These are phyloP conservation scores for Yponomeuta evonymella DNA, from an alignment of 2,888 invertebrate species.

Conservation along the genomic window DNA sequence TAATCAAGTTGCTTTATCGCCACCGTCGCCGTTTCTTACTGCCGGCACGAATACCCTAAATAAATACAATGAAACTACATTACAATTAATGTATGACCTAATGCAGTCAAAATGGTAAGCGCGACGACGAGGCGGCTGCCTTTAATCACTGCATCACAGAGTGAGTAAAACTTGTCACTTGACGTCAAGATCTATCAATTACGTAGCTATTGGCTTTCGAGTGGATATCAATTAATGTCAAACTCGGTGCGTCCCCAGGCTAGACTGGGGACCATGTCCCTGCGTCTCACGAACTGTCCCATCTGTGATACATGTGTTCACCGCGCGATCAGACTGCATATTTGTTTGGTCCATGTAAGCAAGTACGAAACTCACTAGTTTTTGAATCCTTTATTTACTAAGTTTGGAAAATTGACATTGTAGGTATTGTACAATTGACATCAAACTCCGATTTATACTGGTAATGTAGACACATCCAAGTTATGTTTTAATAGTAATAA, in stretches of 20 bases:
- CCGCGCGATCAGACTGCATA: not conserved
- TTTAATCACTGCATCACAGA: not conserved
- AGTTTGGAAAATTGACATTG: not conserved
- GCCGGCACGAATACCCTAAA: conserved; percentile 9
- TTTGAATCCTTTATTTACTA: not conserved
- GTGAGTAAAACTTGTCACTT: not conserved
- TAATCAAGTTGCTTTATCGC: conserved; percentile 51
- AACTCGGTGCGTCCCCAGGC: not conserved
- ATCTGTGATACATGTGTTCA: not conserved
- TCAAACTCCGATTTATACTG: not conserved
- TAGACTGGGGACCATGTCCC: conserved; percentile 2
- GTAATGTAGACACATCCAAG: not conserved
- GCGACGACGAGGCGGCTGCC: too few species aligned
- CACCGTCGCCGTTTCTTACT: conserved; percentile 25
- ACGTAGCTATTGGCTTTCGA: conserved; percentile 52
- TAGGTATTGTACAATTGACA: not conserved
- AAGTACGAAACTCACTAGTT: not conserved
- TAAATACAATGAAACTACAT: conserved; percentile 9
- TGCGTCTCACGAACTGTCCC: not conserved
- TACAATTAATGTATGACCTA: not conserved
- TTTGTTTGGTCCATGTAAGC: not conserved
- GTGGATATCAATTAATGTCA: conserved; percentile 59
- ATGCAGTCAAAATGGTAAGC: not conserved
- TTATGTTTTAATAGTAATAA: not conserved
- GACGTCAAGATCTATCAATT: conserved; percentile 61